Percentiles rank a stretch among this genome's conserved stretches.
Evolutionary conservation across 1,140 invertebrate genomes (phyloP).

Genomic region (Lerema accius): DNA sequence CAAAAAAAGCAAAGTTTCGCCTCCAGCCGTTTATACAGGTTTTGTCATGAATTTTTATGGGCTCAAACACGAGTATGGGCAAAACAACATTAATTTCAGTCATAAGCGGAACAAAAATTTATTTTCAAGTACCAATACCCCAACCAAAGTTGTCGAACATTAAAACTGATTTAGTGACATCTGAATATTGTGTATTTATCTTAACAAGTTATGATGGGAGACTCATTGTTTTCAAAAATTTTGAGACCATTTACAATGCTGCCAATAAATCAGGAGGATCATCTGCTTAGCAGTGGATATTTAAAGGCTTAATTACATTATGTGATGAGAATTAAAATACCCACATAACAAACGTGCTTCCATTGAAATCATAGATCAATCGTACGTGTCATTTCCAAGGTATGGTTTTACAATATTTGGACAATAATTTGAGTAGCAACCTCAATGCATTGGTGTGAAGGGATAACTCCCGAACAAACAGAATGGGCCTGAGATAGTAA

Average conservation of each 20-base stretch:
- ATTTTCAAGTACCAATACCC: constrained; percentile 16
- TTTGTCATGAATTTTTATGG: constrained; percentile 79
- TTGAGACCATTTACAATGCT: no score
- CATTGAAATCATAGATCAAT: constrained; percentile 30
- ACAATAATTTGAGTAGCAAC: constrained; percentile 74
- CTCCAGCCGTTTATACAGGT: constrained; percentile 78
- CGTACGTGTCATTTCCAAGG: constrained; percentile 53
- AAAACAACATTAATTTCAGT: constrained; percentile 65
- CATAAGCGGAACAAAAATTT: constrained; percentile 55
- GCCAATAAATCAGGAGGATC: no score
- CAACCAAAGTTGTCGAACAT: constrained; percentile 18
- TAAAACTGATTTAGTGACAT: constrained; percentile 13
- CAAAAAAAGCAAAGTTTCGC: constrained; percentile 72
- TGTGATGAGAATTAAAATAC: background rate
- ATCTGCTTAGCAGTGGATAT: no score
- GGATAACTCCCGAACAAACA: constrained; percentile 77
- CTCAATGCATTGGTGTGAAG: constrained; percentile 63
- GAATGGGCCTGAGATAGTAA: constrained; percentile 68
- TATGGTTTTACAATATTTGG: constrained; percentile 58
- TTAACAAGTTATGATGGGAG: no score
- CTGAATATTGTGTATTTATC: no score
- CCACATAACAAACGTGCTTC: constrained; percentile 30
- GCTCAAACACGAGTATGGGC: constrained; percentile 51
- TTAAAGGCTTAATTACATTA: no score
- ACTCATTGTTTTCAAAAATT: no score